Base-by-base conservation (phyloP, 2,888 invertebrate species). In the Oegoconia quadripuncta region DNA sequence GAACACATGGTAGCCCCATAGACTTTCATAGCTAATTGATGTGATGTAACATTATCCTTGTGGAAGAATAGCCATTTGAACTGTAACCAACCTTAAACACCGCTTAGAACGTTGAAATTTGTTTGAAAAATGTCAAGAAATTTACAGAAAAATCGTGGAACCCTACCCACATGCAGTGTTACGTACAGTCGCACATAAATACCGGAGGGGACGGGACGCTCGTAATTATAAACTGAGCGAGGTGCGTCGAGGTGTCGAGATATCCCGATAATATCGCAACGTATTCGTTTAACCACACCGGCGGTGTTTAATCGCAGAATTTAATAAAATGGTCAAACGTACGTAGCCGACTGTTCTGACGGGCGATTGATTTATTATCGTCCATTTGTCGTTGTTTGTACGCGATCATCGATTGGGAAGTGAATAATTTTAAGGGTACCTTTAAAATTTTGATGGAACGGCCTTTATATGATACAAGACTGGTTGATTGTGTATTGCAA, bases 251-350 rank as follows among this genome's bases (percentile, higher is more conserved):
- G 73, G 74, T 79, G 79, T 73, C 74, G 76, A 74, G 74, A 72
- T 68, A 70, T 70, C 71, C 65, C 69, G 82, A 82, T 82, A 74
- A 60, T 69, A 80, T 82, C 81, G 65, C 60, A 69, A 55, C 67
- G 66, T 67, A 73, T 69, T 69, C 65, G 62, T 66, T 70, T 68
- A 66, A 67, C 65, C 59, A 66, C 61, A 66, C 68, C 70, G 65
- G 57, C 65, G 64, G 61, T 68, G 67, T 77, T 78, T 77, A 72
- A 75, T 74, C 74, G 68, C 30, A 59, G 72, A 78, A 79, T 81
- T 80, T 74, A 78, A 78, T 82, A 78, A 77, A 77, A 74, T 62
- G 66, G 63, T 69, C 66, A 64, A 64, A 50, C 49, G n/a, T 22
- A n/a, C n/a, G 22, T 44, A 49, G 57, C 44, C 50, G 51, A 52